A percentile compares a stretch with the other conserved stretches of the same genome.
Conservation (phyloP, 2,888 invertebrate species). For the Ichneumoninae sp. region DNA sequence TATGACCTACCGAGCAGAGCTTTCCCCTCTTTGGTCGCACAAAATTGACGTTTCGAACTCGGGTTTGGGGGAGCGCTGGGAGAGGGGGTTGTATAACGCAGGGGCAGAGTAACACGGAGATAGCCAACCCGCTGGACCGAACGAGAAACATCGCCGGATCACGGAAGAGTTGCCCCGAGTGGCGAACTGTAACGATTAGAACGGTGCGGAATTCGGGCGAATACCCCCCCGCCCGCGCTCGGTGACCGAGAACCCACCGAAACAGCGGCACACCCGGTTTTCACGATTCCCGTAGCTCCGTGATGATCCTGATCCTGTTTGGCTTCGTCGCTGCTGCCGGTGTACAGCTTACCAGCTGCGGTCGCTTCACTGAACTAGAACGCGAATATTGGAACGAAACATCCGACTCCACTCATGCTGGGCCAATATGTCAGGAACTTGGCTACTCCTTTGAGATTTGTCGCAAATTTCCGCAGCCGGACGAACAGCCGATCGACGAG, state of each 20-base stretch:
- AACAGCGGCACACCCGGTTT: constrained; percentile 1
- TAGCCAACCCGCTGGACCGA: constrained; percentile 26
- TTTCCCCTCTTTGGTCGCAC: constrained; percentile 22
- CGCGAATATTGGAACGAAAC: constrained; percentile 19
- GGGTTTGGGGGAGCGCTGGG: neutral
- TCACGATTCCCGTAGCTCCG: constrained; percentile 20
- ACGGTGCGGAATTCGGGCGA: constrained; percentile 35
- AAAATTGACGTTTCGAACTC: constrained; percentile 38
- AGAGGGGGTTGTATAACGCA: neutral
- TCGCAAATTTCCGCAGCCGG: neutral
- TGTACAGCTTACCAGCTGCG: constrained; percentile 4
- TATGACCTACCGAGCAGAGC: constrained; percentile 1
- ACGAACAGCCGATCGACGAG: neutral
- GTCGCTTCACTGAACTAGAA: constrained; percentile 7
- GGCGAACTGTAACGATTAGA: constrained; percentile 32
- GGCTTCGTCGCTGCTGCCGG: constrained; percentile 12
- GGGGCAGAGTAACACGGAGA: constrained; percentile 22
- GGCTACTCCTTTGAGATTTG: neutral
- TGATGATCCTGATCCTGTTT: constrained; percentile 28
- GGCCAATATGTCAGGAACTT: constrained; percentile 7
- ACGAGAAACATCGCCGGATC: constrained; percentile 4
- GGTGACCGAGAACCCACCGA: constrained; percentile 36
- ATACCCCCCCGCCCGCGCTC: neutral
- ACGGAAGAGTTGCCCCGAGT: neutral
- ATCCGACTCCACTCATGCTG: neutral